Evolutionary conservation across 2,113 vertebrate genomes (phyloP), one percentile per base, ranked within the genome.

Genomic region (Seriola dumerili): DNA sequence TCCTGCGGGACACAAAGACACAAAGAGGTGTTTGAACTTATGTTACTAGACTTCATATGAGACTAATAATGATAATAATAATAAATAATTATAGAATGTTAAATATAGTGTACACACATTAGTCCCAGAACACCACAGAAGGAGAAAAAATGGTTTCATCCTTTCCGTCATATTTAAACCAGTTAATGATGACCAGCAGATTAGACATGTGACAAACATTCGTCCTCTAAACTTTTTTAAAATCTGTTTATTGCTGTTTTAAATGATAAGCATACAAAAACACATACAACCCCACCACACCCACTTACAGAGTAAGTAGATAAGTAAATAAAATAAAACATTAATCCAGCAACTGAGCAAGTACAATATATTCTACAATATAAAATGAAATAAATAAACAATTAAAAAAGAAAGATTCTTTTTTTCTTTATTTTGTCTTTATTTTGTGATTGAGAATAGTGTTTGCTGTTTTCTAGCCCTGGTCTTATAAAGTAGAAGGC

Each of bases 1-100:
- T 92, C 91, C 91, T 92, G 81, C 19, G 4, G 40, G 5, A 75
- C 34, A 75, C 34, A 75, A 50, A 77, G 1, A 69, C 13, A 57
- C 9, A 63, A 2, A 68, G 0, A 9, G 21, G 19, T 13, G 13
- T 29, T 17, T 54, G 0, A 36, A n/a, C 19, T 58, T 10, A 36
- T 21, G 32, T 16, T 8, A 23, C 11, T n/a, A 3, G 5, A 6
- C 10, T 65, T n/a, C 52, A 38, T 54, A 54, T 58, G 57, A 32
- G 34, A 36, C 34, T 36, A 36, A 36, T 36, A 36, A 36, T 36
- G 6, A 36, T 36, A 36, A 36, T 36, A 36, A 36, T 36, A 36
- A 36, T 36, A 6, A 36, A 36, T 36, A 36, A 36, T 29, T 29
- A 29, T 2, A 36, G 46, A 32, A 13, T 38, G 54, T 13, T 21